These are phyloP conservation scores for Oceanites oceanicus DNA, from an alignment of 2,113 vertebrate species.

Conservation along the genomic window DNA sequence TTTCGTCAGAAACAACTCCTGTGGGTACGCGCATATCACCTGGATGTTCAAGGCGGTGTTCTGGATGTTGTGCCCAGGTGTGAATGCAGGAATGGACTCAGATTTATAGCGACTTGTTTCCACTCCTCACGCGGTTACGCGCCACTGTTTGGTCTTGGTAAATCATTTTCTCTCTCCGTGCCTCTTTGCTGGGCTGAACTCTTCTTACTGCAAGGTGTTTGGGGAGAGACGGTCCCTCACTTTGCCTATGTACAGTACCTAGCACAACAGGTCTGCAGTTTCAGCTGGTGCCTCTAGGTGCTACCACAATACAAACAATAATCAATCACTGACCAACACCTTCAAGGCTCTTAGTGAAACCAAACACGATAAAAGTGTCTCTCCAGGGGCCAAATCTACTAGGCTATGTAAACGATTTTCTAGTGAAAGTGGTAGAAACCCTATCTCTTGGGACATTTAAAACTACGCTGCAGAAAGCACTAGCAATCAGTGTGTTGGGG, in stretches of 20 bases:
- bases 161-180: not conserved
- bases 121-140: rapidly evolving
- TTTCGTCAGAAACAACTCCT: not conserved
- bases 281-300: slow-evolving; percentile 63
- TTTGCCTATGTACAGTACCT: not conserved
- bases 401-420: slow-evolving; percentile 44
- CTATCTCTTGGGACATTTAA: not conserved
- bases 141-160: not conserved
- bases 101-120: not conserved
- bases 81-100: not conserved
- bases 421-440: slow-evolving; percentile 37
- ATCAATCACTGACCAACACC: slow-evolving; percentile 61
- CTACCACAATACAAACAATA: slow-evolving; percentile 69
- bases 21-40: not conserved
- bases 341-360: slow-evolving; percentile 34
- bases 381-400: slow-evolving; percentile 9
- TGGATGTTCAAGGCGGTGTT: not conserved
- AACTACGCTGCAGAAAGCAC: not conserved
- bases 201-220: not conserved
- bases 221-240: not conserved
- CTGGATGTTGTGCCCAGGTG: not conserved
- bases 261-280: slow-evolving; percentile 44
- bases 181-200: not conserved
- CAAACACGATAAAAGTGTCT: slow-evolving; percentile 50
- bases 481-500: not conserved